These are phyloP conservation scores for Mustela nigripes DNA, from an alignment of 2,113 vertebrate species.

Conservation along the genomic window DNA sequence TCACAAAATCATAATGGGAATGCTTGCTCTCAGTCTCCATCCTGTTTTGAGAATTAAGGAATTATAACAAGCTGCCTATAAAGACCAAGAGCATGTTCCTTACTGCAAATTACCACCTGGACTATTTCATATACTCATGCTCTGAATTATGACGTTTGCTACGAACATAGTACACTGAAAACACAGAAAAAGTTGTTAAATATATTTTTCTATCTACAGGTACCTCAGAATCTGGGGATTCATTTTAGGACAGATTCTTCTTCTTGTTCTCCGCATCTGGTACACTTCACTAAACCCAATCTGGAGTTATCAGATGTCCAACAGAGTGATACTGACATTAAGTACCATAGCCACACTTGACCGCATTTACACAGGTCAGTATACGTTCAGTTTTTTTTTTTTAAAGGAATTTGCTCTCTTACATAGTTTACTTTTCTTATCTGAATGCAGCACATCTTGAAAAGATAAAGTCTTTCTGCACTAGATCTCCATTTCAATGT, in stretches of 20 bases:
- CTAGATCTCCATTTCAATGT: background rate
- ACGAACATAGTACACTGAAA: background rate
- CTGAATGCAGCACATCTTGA: background rate
- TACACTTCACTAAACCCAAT: conserved; percentile 88
- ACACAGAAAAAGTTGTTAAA: conserved; percentile 24
- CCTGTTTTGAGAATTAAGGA: conserved; percentile 14
- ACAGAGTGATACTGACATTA: conserved; percentile 79
- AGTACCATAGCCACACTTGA: conserved; percentile 83
- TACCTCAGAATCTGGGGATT: conserved; percentile 88
- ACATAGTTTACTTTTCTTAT: background rate
- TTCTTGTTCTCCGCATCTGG: conserved; percentile 88
- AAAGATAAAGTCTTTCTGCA: background rate
- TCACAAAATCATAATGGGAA: background rate
- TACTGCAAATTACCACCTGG: background rate
- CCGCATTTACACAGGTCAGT: conserved; percentile 80
- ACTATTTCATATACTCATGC: background rate
- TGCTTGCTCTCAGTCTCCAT: background rate
- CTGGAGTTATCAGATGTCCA: conserved; percentile 84
- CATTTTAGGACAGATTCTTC: conserved; percentile 87
- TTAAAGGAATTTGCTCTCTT: background rate
- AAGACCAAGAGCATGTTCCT: background rate
- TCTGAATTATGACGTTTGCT: background rate
- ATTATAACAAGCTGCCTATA: background rate
- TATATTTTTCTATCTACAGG: conserved; percentile 76
- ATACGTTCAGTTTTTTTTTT: background rate